Percentiles rank a stretch among this genome's conserved stretches.
Evolutionary conservation across 2,797 vertebrate species (phyloP).

Genomic region (Craterocephalus amniculus): DNA sequence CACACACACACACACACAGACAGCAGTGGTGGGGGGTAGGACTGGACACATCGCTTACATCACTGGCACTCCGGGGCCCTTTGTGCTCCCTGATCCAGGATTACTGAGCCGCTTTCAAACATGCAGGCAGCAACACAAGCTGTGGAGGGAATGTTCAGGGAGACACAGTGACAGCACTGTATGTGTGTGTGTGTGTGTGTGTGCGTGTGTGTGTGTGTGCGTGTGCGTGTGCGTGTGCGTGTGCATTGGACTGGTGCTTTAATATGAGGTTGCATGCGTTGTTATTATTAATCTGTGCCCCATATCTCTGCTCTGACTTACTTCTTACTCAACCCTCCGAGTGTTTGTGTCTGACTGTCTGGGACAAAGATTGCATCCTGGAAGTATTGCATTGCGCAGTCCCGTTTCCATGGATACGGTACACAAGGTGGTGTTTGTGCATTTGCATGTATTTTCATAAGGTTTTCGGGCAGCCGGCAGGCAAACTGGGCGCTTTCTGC

Average conservation of each 20-base stretch:
- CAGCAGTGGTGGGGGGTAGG: too few relatives aligned
- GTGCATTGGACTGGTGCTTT: conserved; percentile 22
- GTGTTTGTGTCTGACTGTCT: conserved; percentile 27
- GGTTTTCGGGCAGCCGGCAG: not conserved
- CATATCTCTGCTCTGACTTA: conserved; percentile 12
- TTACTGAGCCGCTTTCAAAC: conserved; percentile 77
- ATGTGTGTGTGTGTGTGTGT: conserved; percentile 23
- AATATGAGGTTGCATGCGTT: conserved; percentile 40
- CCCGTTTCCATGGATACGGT: not conserved
- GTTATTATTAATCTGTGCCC: conserved; percentile 28
- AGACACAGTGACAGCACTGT: conserved; percentile 40
- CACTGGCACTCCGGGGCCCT: conserved; percentile 67
- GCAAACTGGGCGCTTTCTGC: not conserved
- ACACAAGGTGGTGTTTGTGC: not conserved
- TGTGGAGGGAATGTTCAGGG: conserved; percentile 65
- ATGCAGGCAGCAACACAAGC: conserved; percentile 57
- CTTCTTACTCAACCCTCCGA: conserved; percentile 41
- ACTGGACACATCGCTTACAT: conserved; percentile 70
- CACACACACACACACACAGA: too few relatives aligned
- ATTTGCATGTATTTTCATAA: conserved; percentile 2
- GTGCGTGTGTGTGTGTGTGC: too few relatives aligned
- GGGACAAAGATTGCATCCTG: conserved; percentile 36
- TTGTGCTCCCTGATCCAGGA: conserved; percentile 82
- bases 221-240: too few relatives aligned
- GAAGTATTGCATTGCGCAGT: conserved; percentile 9